phyloP scores from a whole-genome alignment of 64 coral and sea anemone species.

The Stichodactyla helianthus region DNA sequence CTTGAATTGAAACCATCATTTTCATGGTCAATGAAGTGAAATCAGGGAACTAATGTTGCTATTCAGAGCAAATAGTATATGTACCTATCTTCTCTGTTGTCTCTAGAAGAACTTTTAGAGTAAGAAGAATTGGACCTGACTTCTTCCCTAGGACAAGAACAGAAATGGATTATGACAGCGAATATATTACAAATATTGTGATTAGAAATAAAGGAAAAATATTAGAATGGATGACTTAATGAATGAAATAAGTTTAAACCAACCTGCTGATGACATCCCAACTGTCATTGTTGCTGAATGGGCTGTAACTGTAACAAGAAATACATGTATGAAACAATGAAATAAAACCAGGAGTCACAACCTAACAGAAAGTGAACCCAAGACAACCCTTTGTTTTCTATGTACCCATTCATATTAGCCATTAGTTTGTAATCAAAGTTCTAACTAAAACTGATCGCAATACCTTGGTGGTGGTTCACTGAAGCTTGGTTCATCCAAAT shows the following conservation, averaged over 20 bases:
- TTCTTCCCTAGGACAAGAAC: constrained; percentile 22
- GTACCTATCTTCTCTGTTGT: constrained; percentile 46
- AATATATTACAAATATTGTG: neutral
- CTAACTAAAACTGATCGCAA: neutral
- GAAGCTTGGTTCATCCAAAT: constrained; percentile 86
- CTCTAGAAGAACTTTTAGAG: neutral
- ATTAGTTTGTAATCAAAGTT: too few species aligned
- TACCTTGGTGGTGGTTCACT: constrained; percentile 86
- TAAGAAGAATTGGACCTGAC: constrained; percentile 32
- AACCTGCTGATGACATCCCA: constrained; percentile 45
- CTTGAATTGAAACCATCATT: too few species aligned
- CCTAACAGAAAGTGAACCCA: too few species aligned
- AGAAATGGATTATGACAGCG: neutral
- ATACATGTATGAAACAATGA: neutral
- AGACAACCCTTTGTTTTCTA: too few species aligned
- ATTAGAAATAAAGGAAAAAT: neutral
- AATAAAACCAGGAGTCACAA: too few species aligned
- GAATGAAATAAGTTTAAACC: neutral
- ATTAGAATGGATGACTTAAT: neutral
- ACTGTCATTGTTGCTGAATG: constrained; percentile 12
- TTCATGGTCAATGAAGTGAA: too few species aligned
- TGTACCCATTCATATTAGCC: too few species aligned
- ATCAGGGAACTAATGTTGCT: too few species aligned
- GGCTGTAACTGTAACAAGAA: neutral
- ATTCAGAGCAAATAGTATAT: neutral